Percentiles rank a stretch among this genome's conserved stretches.
Evolutionary conservation across 92 coral and sea anemone species (phyloP).

Genomic region (Heliopora coerulea): DNA sequence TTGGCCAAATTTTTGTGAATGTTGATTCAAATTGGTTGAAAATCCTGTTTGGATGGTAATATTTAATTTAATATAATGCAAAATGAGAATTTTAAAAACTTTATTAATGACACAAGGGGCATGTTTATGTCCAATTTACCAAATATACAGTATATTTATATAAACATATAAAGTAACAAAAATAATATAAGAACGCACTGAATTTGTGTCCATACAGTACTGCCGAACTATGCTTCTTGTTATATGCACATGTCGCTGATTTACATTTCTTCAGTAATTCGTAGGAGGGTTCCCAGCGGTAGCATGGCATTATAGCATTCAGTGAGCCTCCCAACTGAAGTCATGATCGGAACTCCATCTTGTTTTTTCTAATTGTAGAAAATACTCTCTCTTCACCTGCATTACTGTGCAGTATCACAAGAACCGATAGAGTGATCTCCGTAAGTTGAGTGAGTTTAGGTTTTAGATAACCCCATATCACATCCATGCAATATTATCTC

Average conservation of each 20-base stretch:
- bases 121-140: neutral
- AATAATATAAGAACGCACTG: neutral
- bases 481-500: slow-evolving; percentile 42
- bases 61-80: neutral
- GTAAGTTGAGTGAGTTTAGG: slow-evolving; percentile 5
- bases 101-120: neutral
- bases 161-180: neutral
- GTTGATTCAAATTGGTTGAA: no score
- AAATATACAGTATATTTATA: neutral
- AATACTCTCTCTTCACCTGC: slow-evolving; percentile 31
- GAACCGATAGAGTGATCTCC: neutral
- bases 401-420: slow-evolving; percentile 18
- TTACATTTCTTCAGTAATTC: slow-evolving; percentile 49
- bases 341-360: slow-evolving; percentile 36
- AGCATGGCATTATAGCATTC: slow-evolving; percentile 37
- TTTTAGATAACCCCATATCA: slow-evolving; percentile 36
- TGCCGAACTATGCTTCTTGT: slow-evolving; percentile 21
- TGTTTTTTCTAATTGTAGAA: slow-evolving; percentile 35
- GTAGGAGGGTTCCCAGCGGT: slow-evolving; percentile 45
- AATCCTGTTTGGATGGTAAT: no score
- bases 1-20: no score
- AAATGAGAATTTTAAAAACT: neutral
- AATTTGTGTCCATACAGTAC: slow-evolving; percentile 3
- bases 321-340: slow-evolving; percentile 28
- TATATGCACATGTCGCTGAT: slow-evolving; percentile 37